Base-by-base conservation (phyloP, 2,113 vertebrate species). In the Anguilla japonica region DNA sequence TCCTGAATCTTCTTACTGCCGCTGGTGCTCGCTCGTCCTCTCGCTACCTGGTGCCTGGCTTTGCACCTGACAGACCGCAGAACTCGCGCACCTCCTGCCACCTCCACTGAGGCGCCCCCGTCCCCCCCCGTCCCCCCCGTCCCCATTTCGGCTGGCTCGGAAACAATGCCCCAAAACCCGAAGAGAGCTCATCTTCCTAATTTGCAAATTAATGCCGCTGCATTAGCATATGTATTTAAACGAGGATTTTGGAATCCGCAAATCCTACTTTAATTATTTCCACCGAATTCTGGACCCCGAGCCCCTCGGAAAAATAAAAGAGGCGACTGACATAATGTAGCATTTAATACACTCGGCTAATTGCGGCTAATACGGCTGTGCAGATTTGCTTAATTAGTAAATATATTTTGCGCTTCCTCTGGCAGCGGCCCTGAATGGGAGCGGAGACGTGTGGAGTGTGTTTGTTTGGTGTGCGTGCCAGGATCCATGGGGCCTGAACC, bases 151-250 rank as follows among this genome's bases (percentile, higher is more conserved):
- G 39, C 34, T 83, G 46, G 63, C 84, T 60, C 79, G 88, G 88
- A 89, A 91, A 93, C 90, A 95, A 93, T 88, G 91, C 53, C 84
- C 80, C 84, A 89, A 89, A 90, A 56, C 88, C 89, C 87, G 91
- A 89, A 88, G 84, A 83, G 85, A 88, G 84, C 89, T 88, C 86
- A 93, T 94, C 94, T 91, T 87, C 94, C 93, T 94, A 93, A 94
- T 94, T 95, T 93, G 91, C 89, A 91, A 90, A 92, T 93, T 94
- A 94, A 95, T 94, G 92, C 91, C 88, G 90, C 92, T 91, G 91
- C 93, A 95, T 95, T 95, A 94, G 93, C 94, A 95, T 95, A 94
- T 95, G 93, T 93, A 95, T 95, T 93, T 94, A 92, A 94, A 94
- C 94, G 93, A 94, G 93, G 93, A 91, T 95, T 95, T 56, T 94